phyloP scores from a whole-genome alignment of 1,140 invertebrate species.

The Periplaneta americana region DNA sequence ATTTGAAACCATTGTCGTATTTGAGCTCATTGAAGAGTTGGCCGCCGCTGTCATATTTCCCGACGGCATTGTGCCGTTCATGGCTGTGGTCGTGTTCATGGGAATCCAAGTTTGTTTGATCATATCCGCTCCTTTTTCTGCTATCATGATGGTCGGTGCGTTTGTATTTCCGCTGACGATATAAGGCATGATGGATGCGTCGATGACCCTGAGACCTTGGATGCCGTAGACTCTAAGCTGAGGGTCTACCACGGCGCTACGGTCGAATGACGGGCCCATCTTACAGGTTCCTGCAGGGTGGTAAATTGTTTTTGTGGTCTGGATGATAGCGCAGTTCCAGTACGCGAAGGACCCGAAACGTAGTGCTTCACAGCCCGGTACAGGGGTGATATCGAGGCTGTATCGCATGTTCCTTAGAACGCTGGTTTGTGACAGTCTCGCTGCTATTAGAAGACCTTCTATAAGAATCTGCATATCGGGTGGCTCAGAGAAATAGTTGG shows the following conservation, averaged over 20 bases:
- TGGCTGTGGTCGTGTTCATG: not conserved
- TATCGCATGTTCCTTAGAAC: conserved; percentile 29
- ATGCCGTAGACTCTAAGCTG: conserved; percentile 40
- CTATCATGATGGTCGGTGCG: conserved; percentile 41
- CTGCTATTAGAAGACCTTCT: conserved; percentile 35
- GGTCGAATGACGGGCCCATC: conserved; percentile 41
- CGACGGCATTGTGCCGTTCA: not conserved
- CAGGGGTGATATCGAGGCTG: conserved; percentile 10
- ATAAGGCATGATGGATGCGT: conserved; percentile 42
- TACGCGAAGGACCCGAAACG: conserved; percentile 49
- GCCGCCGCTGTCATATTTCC: not conserved
- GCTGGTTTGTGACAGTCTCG: conserved; percentile 29
- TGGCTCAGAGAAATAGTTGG: conserved; percentile 50
- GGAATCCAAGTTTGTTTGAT: conserved; percentile 30
- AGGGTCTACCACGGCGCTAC: conserved; percentile 41
- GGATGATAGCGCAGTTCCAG: conserved; percentile 27
- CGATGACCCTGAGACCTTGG: conserved; percentile 35
- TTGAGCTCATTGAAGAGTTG: not conserved
- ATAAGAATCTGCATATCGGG: conserved; percentile 32
- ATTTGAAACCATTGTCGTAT: not conserved
- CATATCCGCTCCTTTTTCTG: conserved; percentile 45
- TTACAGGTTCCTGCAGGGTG: conserved; percentile 39
- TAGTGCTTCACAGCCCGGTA: conserved; percentile 31
- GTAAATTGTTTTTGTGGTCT: conserved; percentile 27
- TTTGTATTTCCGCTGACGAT: conserved; percentile 39